Evolutionary conservation across 1,140 invertebrate genomes (phyloP).

Genomic region (Lysiphlebus fabarum): DNA sequence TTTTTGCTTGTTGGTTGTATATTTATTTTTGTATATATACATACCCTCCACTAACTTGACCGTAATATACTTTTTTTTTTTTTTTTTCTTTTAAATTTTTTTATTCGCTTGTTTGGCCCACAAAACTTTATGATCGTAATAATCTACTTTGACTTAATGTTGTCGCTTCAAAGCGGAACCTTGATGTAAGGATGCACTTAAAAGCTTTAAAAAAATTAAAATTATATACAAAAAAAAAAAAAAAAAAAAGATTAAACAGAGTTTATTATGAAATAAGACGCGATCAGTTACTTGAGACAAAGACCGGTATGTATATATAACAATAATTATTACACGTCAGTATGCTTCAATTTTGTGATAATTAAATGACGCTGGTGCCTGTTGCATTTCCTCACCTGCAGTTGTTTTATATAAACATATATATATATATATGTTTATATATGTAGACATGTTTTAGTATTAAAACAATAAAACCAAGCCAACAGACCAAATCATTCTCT

Average conservation of each 20-base stretch:
- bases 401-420: neutral
- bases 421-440: too few relatives aligned
- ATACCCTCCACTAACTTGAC: too few relatives aligned
- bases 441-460: too few relatives aligned
- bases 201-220: neutral
- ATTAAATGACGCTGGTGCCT: conserved; percentile 37
- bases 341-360: conserved; percentile 44
- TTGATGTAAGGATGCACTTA: conserved; percentile 22
- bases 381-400: conserved; percentile 21
- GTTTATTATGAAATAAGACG: neutral
- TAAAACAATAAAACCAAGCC: too few relatives aligned
- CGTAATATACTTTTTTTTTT: conserved; percentile 7
- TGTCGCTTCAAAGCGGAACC: conserved; percentile 33
- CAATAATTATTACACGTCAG: conserved; percentile 50
- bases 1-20: neutral
- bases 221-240: conserved; percentile 17
- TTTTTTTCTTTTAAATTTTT: conserved; percentile 6
- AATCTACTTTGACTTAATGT: neutral
- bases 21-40: neutral
- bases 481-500: too few relatives aligned
- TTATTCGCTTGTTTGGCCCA: conserved; percentile 4
- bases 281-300: conserved; percentile 16
- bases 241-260: conserved; percentile 12
- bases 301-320: conserved; percentile 27
- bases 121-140: conserved; percentile 21